Conservation (phyloP, 2,797 vertebrate genomes). For the Phrynocephalus vlangalii region DNA sequence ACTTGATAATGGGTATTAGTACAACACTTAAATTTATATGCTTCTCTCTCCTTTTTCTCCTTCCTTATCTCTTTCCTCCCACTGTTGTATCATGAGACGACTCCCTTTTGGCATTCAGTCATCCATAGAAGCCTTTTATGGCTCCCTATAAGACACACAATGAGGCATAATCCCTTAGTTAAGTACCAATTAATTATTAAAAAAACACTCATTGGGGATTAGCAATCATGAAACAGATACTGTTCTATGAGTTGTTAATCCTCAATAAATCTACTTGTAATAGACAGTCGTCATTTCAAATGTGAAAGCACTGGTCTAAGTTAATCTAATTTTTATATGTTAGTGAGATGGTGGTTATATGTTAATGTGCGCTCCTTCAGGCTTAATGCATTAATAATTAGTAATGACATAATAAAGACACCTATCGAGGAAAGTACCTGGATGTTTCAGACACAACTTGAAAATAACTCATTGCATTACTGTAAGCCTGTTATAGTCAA, state of each 20-base stretch:
- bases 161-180: conserved; percentile 71
- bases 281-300: conserved; percentile 65
- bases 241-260: conserved; percentile 75
- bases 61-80: background rate
- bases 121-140: conserved; percentile 48
- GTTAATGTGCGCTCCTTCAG: conserved; percentile 63
- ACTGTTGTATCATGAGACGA: conserved; percentile 42
- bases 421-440: conserved; percentile 9
- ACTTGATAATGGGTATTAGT: background rate
- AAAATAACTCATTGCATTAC: background rate
- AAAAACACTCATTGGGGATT: conserved; percentile 75
- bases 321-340: conserved; percentile 70
- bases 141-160: conserved; percentile 68
- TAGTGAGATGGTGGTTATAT: conserved; percentile 71
- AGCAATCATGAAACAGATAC: conserved; percentile 74
- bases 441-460: background rate
- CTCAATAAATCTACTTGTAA: conserved; percentile 75
- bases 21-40: background rate
- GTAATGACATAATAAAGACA: conserved; percentile 45
- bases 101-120: conserved; percentile 55
- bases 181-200: conserved; percentile 76
- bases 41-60: background rate
- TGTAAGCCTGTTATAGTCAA: background rate
- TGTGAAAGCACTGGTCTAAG: conserved; percentile 57
- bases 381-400: conserved; percentile 49